phyloP scores from a whole-genome alignment of 2,113 vertebrate genomes.

The Oryzias melastigma region DNA sequence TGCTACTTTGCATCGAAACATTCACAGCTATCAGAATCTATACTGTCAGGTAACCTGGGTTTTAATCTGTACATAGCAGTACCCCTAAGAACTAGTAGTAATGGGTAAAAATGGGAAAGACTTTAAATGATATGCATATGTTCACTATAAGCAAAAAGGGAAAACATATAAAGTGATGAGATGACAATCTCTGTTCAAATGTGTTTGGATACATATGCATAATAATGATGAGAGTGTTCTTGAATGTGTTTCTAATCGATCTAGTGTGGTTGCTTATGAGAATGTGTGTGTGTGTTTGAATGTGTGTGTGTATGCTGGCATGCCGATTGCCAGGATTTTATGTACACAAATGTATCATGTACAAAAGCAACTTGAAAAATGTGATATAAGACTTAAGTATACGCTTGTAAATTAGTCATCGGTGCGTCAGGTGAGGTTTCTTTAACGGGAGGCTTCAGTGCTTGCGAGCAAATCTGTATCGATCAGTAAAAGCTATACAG shows the following conservation, averaged over 20 bases:
- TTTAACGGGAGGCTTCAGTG: constrained; percentile 81
- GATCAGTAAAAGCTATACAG: constrained; percentile 77
- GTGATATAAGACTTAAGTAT: constrained; percentile 87
- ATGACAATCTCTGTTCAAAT: constrained; percentile 79
- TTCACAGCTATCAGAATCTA: constrained; percentile 48
- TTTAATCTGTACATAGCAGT: constrained; percentile 71
- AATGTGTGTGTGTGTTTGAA: constrained; percentile 46
- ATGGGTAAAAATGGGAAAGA: constrained; percentile 47
- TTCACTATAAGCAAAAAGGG: constrained; percentile 35
- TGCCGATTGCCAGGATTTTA: constrained; percentile 76
- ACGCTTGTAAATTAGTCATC: constrained; percentile 87
- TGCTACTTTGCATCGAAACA: constrained; percentile 34
- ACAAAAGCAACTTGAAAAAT: constrained; percentile 80
- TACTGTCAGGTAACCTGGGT: constrained; percentile 36
- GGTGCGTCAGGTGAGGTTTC: constrained; percentile 81
- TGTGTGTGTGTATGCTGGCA: constrained; percentile 49
- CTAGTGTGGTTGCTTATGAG: constrained; percentile 34
- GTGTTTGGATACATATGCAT: constrained; percentile 75
- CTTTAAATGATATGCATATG: constrained; percentile 22
- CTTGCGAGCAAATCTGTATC: constrained; percentile 83
- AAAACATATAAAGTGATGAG: constrained; percentile 64
- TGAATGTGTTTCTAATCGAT: constrained; percentile 63
- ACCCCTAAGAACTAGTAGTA: constrained; percentile 41
- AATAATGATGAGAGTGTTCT: constrained; percentile 53
- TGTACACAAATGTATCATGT: constrained; percentile 81